Evolutionary conservation across 2,113 vertebrate genomes (phyloP).

Genomic region (Brachypodius melanocephalos): DNA sequence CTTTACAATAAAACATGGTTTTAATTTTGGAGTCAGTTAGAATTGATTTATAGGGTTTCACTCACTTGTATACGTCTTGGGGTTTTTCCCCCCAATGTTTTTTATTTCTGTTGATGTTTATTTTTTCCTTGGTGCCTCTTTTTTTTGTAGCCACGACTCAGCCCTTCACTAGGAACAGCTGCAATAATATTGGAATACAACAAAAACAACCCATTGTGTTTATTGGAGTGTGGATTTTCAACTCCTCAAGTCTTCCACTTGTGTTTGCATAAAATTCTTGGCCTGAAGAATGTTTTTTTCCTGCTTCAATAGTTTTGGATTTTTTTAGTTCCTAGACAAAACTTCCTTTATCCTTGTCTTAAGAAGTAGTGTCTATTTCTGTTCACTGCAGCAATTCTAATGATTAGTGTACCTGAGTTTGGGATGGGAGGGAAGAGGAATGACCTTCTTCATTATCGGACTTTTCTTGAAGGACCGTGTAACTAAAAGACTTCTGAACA

Average conservation of each 20-base stretch:
- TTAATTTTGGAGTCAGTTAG: neutral
- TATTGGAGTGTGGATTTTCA: neutral
- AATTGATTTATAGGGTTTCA: neutral
- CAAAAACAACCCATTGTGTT: neutral
- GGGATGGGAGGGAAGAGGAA: neutral
- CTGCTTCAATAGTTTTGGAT: neutral
- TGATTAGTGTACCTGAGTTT: neutral
- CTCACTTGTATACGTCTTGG: neutral
- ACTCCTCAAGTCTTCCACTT: neutral
- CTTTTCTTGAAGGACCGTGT: neutral
- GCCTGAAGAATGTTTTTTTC: neutral
- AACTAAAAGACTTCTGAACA: neutral
- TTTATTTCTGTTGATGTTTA: neutral
- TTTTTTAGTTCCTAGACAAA: neutral
- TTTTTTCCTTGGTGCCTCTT: neutral
- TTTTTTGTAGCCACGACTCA: neutral
- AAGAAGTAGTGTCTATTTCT: rapidly evolving
- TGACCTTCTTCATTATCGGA: neutral
- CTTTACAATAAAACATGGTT: conserved; percentile 30
- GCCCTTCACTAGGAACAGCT: neutral
- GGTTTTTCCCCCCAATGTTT: rapidly evolving
- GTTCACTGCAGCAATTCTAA: neutral
- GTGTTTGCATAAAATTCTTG: neutral
- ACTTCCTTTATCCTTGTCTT: neutral
- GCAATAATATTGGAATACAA: neutral